Percentiles rank a stretch among this genome's conserved stretches.
phyloP scores from a whole-genome alignment of 2,888 invertebrate species.

The Petrophora chlorosata region DNA sequence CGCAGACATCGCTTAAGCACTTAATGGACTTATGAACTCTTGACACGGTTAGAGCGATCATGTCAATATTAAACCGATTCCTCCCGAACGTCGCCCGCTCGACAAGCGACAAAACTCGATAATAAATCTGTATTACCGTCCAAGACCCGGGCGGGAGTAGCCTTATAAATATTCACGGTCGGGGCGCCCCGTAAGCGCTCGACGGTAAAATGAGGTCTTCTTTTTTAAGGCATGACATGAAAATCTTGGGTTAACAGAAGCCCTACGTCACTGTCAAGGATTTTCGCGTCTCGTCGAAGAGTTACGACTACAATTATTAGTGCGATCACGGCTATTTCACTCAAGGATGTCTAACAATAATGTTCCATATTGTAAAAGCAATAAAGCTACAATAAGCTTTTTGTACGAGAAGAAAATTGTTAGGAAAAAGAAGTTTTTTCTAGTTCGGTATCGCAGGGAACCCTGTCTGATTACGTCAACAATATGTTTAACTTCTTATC shows the following conservation, averaged over 20 bases:
- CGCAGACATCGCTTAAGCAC: neutral
- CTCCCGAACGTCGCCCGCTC: constrained; percentile 35
- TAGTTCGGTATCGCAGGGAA: too few species aligned
- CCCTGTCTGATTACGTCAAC: too few species aligned
- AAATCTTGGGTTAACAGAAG: constrained; percentile 42
- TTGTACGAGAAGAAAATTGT: neutral
- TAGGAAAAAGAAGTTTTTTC: too few species aligned
- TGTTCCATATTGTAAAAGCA: too few species aligned
- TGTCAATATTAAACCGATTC: constrained; percentile 48
- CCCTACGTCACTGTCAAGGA: constrained; percentile 41
- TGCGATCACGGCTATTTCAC: constrained; percentile 13
- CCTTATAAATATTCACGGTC: constrained; percentile 69
- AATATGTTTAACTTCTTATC: constrained; percentile 4
- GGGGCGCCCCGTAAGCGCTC: constrained; percentile 44
- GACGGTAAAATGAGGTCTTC: constrained; percentile 55
- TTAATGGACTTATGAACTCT: constrained; percentile 22
- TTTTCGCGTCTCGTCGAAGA: constrained; percentile 31
- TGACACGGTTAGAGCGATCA: constrained; percentile 20
- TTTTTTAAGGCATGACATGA: constrained; percentile 42
- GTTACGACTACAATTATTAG: constrained; percentile 31
- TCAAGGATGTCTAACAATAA: constrained; percentile 6
- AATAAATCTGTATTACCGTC: constrained; percentile 55
- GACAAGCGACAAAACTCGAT: constrained; percentile 49
- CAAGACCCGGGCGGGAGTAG: constrained; percentile 40
- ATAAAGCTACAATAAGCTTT: neutral